phyloP scores from a whole-genome alignment of 2,797 vertebrate species.

The Pempheris klunzingeri region DNA sequence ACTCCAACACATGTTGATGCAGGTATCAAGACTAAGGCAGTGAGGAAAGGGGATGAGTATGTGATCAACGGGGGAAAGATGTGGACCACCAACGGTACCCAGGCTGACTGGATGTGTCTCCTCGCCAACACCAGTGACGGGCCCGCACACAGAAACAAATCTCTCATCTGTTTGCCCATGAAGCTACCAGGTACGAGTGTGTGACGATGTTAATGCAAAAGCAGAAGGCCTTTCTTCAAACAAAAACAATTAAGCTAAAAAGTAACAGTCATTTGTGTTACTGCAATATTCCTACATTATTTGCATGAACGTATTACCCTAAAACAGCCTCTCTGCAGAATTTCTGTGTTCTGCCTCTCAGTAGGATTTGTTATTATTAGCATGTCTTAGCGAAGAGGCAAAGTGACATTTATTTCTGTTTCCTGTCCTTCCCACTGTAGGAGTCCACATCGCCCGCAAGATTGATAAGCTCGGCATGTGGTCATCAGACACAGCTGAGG shows the following conservation, averaged over 20 bases:
- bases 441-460: constrained; percentile 88
- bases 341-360: background rate
- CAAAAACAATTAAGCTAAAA: background rate
- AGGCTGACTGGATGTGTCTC: constrained; percentile 92
- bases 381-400: background rate
- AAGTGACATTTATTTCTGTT: constrained; percentile 17
- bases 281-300: background rate
- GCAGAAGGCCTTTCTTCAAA: background rate
- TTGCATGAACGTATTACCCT: background rate
- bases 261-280: background rate
- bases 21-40: constrained; percentile 89
- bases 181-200: constrained; percentile 84
- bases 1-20: background rate
- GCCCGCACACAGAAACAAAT: constrained; percentile 88
- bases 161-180: constrained; percentile 90
- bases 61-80: constrained; percentile 90
- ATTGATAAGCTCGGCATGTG: constrained; percentile 91
- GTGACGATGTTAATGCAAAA: background rate
- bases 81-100: constrained; percentile 88
- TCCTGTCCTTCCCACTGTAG: constrained; percentile 59
- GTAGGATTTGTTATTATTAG: constrained; percentile 2
- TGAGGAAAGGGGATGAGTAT: constrained; percentile 86
- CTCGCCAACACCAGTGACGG: constrained; percentile 88
- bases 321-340: background rate
- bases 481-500: constrained; percentile 89